These are phyloP conservation scores for Boloria euphrosyne DNA, from an alignment of 2,888 invertebrate genomes.

Conservation along the genomic window DNA sequence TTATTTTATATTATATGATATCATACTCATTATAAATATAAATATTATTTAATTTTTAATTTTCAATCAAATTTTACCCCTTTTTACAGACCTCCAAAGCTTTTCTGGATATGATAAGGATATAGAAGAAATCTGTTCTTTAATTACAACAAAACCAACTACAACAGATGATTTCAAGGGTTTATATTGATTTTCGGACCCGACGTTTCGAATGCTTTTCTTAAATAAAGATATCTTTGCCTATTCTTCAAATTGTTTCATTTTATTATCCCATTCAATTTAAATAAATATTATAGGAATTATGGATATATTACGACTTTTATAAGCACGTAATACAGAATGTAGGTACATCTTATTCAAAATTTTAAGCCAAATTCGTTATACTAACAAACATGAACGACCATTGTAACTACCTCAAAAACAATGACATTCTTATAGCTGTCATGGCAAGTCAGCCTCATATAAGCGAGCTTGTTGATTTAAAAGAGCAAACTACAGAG, in stretches of 20 bases:
- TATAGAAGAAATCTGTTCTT: neutral
- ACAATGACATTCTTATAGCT: conserved; percentile 9
- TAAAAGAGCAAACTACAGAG: conserved; percentile 35
- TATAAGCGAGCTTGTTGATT: conserved; percentile 22
- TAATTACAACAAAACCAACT: neutral
- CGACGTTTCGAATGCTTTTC: too few species aligned
- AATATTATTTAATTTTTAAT: neutral
- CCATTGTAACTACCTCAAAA: neutral
- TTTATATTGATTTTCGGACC: too few species aligned
- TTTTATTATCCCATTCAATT: too few species aligned
- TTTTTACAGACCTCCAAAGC: conserved; percentile 21
- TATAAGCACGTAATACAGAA: too few species aligned
- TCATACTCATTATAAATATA: neutral
- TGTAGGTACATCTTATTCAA: too few species aligned
- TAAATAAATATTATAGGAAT: too few species aligned
- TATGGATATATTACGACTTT: too few species aligned
- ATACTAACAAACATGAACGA: conserved; percentile 1
- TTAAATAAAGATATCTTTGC: too few species aligned
- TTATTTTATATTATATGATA: too few species aligned
- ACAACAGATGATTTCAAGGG: neutral
- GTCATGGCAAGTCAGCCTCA: conserved; percentile 13
- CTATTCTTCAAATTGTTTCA: too few species aligned
- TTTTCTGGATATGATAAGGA: neutral
- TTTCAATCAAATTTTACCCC: neutral
- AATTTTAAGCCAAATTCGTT: neutral